phyloP scores from a whole-genome alignment of 2,888 invertebrate genomes.

The Aphodius granarius region DNA sequence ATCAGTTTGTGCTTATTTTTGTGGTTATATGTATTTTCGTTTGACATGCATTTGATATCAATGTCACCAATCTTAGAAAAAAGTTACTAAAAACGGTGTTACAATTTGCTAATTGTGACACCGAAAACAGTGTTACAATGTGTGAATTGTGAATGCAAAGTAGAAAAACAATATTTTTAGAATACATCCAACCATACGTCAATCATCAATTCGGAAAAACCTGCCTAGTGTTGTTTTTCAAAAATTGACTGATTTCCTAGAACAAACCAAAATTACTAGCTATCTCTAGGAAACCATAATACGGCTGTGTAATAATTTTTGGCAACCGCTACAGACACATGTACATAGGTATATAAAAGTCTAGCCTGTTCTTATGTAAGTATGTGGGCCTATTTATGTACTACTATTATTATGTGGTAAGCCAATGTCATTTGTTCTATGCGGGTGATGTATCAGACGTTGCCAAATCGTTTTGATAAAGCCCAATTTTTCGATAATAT shows the following conservation, averaged over 20 bases:
- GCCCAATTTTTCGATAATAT: too few relatives aligned
- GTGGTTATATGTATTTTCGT: too few relatives aligned
- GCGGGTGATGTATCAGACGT: not conserved
- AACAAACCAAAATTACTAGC: not conserved
- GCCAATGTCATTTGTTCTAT: not conserved
- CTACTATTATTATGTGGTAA: not conserved
- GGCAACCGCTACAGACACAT: not conserved
- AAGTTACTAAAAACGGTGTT: too few relatives aligned
- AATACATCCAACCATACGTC: not conserved
- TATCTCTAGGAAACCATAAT: not conserved
- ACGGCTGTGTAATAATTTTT: not conserved
- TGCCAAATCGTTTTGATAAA: too few relatives aligned
- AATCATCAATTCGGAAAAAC: not conserved
- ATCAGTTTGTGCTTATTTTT: too few relatives aligned
- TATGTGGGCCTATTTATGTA: not conserved
- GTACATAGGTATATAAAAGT: not conserved
- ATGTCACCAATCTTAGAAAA: too few relatives aligned
- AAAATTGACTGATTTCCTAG: not conserved
- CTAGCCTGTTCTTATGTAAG: not conserved
- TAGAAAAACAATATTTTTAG: not conserved
- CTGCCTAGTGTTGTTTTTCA: not conserved
- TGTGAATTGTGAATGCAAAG: too few relatives aligned
- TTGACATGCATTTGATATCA: too few relatives aligned
- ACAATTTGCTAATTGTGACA: too few relatives aligned
- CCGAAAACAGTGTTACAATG: too few relatives aligned